These are phyloP conservation scores for Passer montanus DNA, from an alignment of 2,113 vertebrate species.

Conservation along the genomic window DNA sequence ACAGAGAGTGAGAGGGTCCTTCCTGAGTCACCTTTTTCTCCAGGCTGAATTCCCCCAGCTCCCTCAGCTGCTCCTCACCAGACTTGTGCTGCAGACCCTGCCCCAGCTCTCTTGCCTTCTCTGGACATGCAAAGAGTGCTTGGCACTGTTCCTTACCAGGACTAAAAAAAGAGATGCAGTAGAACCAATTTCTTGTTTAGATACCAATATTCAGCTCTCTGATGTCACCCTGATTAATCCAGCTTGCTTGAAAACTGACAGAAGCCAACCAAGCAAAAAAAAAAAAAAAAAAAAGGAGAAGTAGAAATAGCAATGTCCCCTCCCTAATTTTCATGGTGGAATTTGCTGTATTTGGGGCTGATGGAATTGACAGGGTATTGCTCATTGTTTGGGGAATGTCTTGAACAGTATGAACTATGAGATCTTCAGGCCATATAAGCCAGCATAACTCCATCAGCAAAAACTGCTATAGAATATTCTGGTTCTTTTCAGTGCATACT, in stretches of 20 bases:
- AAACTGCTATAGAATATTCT: background rate
- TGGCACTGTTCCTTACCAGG: accelerated
- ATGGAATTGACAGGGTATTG: background rate
- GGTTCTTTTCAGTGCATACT: background rate
- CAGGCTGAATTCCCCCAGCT: background rate
- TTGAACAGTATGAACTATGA: background rate
- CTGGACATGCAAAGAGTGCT: background rate
- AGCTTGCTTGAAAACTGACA: background rate
- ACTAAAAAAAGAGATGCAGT: background rate
- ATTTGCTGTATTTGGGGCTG: background rate
- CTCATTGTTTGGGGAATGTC: background rate
- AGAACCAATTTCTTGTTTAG: background rate
- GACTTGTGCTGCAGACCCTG: background rate
- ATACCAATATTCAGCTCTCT: background rate
- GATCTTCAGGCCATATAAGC: background rate
- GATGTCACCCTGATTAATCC: background rate
- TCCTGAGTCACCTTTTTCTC: background rate
- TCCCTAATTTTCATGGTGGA: background rate
- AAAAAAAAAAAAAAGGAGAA: background rate
- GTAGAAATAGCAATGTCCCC: background rate
- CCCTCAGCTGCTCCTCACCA: background rate
- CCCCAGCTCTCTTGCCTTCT: background rate
- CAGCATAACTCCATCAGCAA: background rate
- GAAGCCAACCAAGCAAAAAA: background rate
- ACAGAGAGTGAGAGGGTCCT: background rate